These are phyloP conservation scores for Anseranas semipalmata DNA, from an alignment of 2,113 vertebrate genomes.

Conservation along the genomic window DNA sequence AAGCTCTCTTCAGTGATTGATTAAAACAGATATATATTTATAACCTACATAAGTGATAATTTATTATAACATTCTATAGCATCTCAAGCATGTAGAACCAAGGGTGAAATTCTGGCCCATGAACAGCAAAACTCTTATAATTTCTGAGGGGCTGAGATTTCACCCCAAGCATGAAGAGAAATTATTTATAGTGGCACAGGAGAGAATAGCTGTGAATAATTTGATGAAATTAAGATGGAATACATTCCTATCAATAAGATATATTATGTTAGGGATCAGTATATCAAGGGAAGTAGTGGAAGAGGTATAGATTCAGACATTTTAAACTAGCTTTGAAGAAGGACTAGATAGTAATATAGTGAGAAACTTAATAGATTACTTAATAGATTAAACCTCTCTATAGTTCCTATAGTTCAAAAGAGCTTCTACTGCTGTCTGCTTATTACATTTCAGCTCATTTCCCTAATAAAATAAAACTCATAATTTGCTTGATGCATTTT, in stretches of 20 bases:
- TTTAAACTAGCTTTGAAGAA: constrained; percentile 25
- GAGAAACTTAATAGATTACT: background rate
- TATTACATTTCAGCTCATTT: background rate
- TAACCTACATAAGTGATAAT: constrained; percentile 27
- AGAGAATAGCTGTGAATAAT: constrained; percentile 49
- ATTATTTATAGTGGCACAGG: constrained; percentile 40
- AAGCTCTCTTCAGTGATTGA: constrained; percentile 24
- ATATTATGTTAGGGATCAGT: constrained; percentile 19
- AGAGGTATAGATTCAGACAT: constrained; percentile 11
- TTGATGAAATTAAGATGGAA: constrained; percentile 42
- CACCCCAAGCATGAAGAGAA: constrained; percentile 3
- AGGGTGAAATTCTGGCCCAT: constrained; percentile 10
- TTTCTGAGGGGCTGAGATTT: constrained; percentile 14
- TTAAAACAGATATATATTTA: constrained; percentile 52
- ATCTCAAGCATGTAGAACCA: constrained; percentile 27
- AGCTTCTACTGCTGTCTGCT: background rate
- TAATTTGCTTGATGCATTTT: background rate
- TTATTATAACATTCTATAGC: constrained; percentile 4
- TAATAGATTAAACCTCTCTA: background rate
- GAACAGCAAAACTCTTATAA: background rate
- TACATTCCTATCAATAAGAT: constrained; percentile 25
- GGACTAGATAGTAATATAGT: background rate
- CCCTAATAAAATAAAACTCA: background rate
- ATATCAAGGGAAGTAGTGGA: constrained; percentile 30
- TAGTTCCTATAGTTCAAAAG: background rate